Percentiles rank a stretch among this genome's conserved stretches.
phyloP scores from a whole-genome alignment of 2,888 invertebrate genomes.

The Taphrorychus bicolor region DNA sequence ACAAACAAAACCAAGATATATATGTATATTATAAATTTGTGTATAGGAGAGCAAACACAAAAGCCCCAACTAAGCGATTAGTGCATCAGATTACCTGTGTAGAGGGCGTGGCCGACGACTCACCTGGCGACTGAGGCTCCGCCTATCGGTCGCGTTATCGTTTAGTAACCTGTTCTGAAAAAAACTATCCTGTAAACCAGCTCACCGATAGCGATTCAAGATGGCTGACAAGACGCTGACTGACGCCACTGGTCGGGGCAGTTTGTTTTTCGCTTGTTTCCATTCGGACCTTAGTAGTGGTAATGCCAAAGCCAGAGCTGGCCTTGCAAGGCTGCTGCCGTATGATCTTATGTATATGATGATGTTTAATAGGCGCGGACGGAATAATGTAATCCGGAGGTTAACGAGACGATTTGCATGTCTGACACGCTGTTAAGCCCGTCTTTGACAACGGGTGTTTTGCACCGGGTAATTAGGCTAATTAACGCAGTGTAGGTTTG shows the following conservation, averaged over 20 bases:
- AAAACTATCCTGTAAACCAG: slow-evolving; percentile 38
- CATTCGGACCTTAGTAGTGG: too few relatives aligned
- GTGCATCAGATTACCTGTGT: slow-evolving; percentile 30
- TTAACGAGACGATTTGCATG: slow-evolving; percentile 60
- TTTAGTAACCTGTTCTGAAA: slow-evolving; percentile 38
- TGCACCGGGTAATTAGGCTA: neutral
- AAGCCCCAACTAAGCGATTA: neutral
- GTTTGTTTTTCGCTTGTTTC: slow-evolving; percentile 5
- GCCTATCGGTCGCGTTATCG: slow-evolving; percentile 26
- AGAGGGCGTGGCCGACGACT: slow-evolving; percentile 28
- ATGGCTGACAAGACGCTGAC: slow-evolving; percentile 33
- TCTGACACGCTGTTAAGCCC: slow-evolving; percentile 51
- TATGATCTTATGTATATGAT: neutral
- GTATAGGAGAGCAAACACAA: too few relatives aligned
- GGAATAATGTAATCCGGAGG: slow-evolving; percentile 16
- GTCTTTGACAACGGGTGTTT: slow-evolving; percentile 36
- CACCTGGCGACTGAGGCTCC: slow-evolving; percentile 32
- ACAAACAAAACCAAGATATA: too few relatives aligned
- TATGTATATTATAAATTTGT: too few relatives aligned
- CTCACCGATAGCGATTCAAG: slow-evolving; percentile 34
- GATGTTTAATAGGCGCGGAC: slow-evolving; percentile 1
- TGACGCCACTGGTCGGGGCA: slow-evolving; percentile 22
- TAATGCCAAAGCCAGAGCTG: neutral
- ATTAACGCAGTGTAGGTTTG: neutral
- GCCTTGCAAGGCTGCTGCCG: slow-evolving; percentile 10